phyloP scores from a whole-genome alignment of 2,113 vertebrate genomes.

The Xerus inauris region DNA sequence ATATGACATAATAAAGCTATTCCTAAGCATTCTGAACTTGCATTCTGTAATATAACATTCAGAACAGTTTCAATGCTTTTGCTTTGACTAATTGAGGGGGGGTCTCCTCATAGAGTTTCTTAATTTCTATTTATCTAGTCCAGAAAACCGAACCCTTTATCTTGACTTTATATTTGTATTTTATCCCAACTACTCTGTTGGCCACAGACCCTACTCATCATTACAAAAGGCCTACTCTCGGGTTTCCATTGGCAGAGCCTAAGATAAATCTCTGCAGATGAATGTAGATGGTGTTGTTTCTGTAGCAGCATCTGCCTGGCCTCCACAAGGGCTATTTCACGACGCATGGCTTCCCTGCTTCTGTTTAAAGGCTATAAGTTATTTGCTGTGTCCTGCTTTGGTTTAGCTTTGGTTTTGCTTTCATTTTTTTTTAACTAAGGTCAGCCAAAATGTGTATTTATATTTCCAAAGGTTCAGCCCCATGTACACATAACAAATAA shows the following conservation, averaged over 20 bases:
- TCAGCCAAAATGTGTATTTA: neutral
- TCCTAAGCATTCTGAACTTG: neutral
- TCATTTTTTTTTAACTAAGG: neutral
- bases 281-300: neutral
- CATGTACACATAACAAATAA: neutral
- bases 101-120: neutral
- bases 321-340: neutral
- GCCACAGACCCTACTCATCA: neutral
- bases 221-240: neutral
- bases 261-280: neutral
- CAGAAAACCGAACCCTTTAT: neutral
- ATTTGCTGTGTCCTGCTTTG: neutral
- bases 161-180: neutral
- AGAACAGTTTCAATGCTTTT: neutral
- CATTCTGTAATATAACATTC: neutral
- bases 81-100: neutral
- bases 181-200: neutral
- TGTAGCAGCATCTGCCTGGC: neutral
- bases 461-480: neutral
- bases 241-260: neutral
- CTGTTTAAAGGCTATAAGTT: neutral
- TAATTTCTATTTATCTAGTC: neutral
- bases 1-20: neutral
- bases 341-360: neutral
- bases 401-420: neutral